Percentiles rank a stretch among this genome's conserved stretches.
Conservation (phyloP, 92 coral and sea anemone genomes). For the Porites evermanni region DNA sequence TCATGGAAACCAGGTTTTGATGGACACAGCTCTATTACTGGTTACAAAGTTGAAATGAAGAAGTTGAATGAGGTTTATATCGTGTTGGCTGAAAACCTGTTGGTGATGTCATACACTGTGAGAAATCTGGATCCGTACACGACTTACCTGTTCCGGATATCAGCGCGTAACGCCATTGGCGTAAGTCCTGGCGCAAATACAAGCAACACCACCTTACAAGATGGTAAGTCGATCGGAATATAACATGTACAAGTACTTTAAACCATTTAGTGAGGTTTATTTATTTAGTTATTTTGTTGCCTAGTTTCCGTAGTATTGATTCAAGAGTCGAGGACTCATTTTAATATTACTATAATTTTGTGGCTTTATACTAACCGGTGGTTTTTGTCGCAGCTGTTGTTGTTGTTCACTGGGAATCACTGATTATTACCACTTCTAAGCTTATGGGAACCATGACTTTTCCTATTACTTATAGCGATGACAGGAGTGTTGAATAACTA, state of each 20-base stretch:
- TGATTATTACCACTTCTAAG: too few relatives aligned
- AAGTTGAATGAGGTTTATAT: slow-evolving; percentile 30
- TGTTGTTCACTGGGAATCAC: too few relatives aligned
- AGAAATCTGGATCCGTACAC: slow-evolving; percentile 71
- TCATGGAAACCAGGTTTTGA: slow-evolving; percentile 91
- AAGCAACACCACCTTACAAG: slow-evolving; percentile 72
- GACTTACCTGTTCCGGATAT: slow-evolving; percentile 68
- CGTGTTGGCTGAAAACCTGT: slow-evolving; percentile 25
- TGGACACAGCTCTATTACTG: slow-evolving; percentile 83
- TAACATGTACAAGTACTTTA: too few relatives aligned
- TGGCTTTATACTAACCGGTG: too few relatives aligned
- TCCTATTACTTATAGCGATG: too few relatives aligned
- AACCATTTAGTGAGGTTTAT: neutral
- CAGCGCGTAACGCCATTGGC: slow-evolving; percentile 78
- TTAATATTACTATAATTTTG: too few relatives aligned
- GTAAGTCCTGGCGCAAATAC: slow-evolving; percentile 64
- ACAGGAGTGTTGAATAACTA: neutral
- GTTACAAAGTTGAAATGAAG: slow-evolving; percentile 72
- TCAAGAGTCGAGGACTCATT: too few relatives aligned
- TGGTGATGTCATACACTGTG: slow-evolving; percentile 47
- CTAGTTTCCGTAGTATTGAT: too few relatives aligned
- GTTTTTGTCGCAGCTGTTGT: too few relatives aligned
- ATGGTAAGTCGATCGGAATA: slow-evolving; percentile 52
- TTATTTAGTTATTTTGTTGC: neutral
- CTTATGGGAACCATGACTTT: too few relatives aligned